These are phyloP conservation scores for Pseudococcus viburni DNA, from an alignment of 2,888 invertebrate species.

Conservation along the genomic window DNA sequence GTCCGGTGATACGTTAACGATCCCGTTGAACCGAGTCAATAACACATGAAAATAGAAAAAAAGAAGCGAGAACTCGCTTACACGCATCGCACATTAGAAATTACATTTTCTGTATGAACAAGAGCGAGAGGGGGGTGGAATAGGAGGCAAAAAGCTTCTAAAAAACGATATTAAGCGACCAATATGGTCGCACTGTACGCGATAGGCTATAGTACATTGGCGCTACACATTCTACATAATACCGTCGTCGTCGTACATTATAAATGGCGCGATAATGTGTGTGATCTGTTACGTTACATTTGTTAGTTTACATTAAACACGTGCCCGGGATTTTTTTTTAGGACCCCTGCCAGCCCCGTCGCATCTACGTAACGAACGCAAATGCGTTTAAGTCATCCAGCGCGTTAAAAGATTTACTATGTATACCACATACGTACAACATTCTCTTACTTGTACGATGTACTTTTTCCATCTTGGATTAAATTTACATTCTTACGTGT, in stretches of 20 bases:
- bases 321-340: slow-evolving; percentile 58
- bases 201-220: background rate
- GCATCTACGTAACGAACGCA: background rate
- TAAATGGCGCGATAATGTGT: slow-evolving; percentile 38
- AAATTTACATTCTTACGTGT: background rate
- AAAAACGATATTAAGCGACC: background rate
- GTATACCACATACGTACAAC: background rate
- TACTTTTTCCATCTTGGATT: background rate
- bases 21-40: slow-evolving; percentile 27
- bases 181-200: slow-evolving; percentile 1
- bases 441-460: background rate
- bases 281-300: slow-evolving; percentile 64
- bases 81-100: background rate
- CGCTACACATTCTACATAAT: background rate
- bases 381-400: slow-evolving; percentile 36
- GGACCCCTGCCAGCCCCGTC: slow-evolving; percentile 40
- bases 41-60: background rate
- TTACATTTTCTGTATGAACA: too few species aligned
- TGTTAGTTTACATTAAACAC: slow-evolving; percentile 67
- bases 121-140: background rate
- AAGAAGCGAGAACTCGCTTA: background rate
- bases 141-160: background rate
- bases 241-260: background rate
- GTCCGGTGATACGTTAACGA: slow-evolving; percentile 28
- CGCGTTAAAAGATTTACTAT: slow-evolving; percentile 47